phyloP scores from a whole-genome alignment of 2,888 invertebrate genomes.

The Corythucha ciliata region DNA sequence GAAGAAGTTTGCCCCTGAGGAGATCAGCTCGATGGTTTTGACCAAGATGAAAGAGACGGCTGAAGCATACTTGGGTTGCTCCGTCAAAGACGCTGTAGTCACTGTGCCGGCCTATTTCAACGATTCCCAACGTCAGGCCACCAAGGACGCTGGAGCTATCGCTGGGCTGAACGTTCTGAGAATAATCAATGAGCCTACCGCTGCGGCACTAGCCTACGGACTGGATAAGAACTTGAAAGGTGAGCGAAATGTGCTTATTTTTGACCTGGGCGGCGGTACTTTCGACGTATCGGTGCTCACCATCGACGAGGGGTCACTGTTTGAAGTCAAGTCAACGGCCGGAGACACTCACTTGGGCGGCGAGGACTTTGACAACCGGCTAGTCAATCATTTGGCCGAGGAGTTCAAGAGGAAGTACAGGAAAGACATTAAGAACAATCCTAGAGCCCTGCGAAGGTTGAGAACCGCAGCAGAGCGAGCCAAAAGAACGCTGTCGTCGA shows the following conservation, averaged over 20 bases:
- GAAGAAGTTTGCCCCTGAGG: conserved; percentile 58
- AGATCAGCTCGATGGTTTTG: conserved; percentile 58
- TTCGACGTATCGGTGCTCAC: conserved; percentile 77
- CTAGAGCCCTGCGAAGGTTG: conserved; percentile 44
- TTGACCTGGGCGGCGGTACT: conserved; percentile 59
- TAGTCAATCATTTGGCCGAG: conserved; percentile 50
- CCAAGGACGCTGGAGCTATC: conserved; percentile 80
- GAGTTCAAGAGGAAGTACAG: conserved; percentile 49
- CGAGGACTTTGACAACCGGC: conserved; percentile 51
- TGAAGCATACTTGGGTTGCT: conserved; percentile 49
- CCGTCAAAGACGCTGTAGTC: conserved; percentile 61
- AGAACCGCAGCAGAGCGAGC: conserved; percentile 48
- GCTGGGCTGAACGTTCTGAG: conserved; percentile 79
- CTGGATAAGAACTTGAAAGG: conserved; percentile 44
- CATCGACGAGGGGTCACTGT: conserved; percentile 48
- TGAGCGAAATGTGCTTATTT: conserved; percentile 72
- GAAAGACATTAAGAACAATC: conserved; percentile 45
- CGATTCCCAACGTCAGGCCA: conserved; percentile 56
- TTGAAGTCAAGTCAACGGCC: conserved; percentile 68
- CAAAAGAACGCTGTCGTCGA: conserved; percentile 46
- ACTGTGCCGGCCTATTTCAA: conserved; percentile 74
- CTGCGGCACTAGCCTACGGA: conserved; percentile 78
- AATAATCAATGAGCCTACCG: conserved; percentile 85
- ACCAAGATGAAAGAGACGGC: conserved; percentile 57
- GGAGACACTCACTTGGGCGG: conserved; percentile 78